A percentile compares a stretch with the other conserved stretches of the same genome.
Evolutionary conservation across 1,140 invertebrate species (phyloP).

Genomic region (Drosophila guanche): DNA sequence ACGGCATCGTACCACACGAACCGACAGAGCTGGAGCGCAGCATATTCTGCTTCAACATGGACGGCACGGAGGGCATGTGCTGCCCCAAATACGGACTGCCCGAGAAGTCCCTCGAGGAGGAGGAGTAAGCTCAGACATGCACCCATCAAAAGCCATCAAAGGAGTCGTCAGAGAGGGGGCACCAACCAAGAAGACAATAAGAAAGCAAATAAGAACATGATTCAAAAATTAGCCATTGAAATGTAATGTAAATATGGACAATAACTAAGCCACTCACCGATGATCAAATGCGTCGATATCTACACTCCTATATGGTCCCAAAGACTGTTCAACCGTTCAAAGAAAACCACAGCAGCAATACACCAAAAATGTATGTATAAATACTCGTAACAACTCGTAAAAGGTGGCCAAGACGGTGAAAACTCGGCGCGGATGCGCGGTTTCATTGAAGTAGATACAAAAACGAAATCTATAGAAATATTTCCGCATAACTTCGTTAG

Average conservation of each 20-base stretch:
- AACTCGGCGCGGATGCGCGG: slow-evolving; percentile 61
- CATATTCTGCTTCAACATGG: slow-evolving; percentile 92
- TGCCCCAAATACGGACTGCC: slow-evolving; percentile 87
- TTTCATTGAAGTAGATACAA: slow-evolving; percentile 51
- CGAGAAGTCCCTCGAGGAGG: slow-evolving; percentile 81
- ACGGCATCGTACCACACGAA: slow-evolving; percentile 92
- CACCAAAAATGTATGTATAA: slow-evolving; percentile 19
- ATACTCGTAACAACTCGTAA: background rate
- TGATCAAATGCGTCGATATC: slow-evolving; percentile 39
- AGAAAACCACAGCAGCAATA: slow-evolving; percentile 24
- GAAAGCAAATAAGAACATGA: background rate
- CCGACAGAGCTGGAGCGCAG: slow-evolving; percentile 89
- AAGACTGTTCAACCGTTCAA: slow-evolving; percentile 57
- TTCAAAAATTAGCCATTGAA: slow-evolving; percentile 15
- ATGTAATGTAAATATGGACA: slow-evolving; percentile 71
- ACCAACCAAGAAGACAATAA: slow-evolving; percentile 24
- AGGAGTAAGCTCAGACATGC: slow-evolving; percentile 58
- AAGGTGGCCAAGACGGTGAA: slow-evolving; percentile 16
- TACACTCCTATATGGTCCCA: slow-evolving; percentile 59
- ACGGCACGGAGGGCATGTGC: slow-evolving; percentile 92
- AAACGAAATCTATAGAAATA: slow-evolving; percentile 49
- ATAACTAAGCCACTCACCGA: slow-evolving; percentile 58
- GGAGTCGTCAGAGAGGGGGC: background rate
- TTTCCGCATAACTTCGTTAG: slow-evolving; percentile 69
- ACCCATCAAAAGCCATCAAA: background rate